Percentiles rank a stretch among this genome's conserved stretches.
These are phyloP conservation scores for Antennarius striatus DNA, from an alignment of 2,113 vertebrate genomes.

Conservation along the genomic window DNA sequence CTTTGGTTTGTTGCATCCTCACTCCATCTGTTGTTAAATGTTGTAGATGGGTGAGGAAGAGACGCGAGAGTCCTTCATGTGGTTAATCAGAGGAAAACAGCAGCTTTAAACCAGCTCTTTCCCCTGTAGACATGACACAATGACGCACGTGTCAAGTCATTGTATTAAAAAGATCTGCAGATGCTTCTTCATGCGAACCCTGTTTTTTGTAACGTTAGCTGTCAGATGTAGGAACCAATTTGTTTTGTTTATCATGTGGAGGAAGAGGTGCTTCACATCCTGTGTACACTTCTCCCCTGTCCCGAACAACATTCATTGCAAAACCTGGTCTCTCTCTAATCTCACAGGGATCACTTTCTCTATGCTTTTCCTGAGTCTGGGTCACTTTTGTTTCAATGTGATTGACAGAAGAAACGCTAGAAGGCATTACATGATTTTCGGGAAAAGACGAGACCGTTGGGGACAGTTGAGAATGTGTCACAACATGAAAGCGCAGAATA, in stretches of 20 bases:
- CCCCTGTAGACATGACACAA: no score
- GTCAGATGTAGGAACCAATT: slow-evolving; percentile 70
- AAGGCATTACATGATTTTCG: slow-evolving; percentile 33
- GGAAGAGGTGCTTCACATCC: slow-evolving; percentile 42
- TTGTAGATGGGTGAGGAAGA: no score
- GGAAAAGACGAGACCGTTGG: slow-evolving; percentile 14
- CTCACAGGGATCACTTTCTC: slow-evolving; percentile 28
- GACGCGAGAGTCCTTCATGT: no score
- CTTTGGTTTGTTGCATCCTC: not conserved
- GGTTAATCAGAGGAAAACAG: no score
- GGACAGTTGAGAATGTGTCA: slow-evolving; percentile 37
- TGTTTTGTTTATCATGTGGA: slow-evolving; percentile 59
- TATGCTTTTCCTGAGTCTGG: slow-evolving; percentile 26
- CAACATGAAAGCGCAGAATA: slow-evolving; percentile 6
- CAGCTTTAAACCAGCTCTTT: no score
- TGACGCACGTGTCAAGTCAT: slow-evolving; percentile 25
- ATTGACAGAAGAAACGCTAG: slow-evolving; percentile 45
- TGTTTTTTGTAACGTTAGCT: slow-evolving; percentile 55
- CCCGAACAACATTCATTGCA: slow-evolving; percentile 23
- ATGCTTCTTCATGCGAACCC: slow-evolving; percentile 44
- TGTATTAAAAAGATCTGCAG: slow-evolving; percentile 27
- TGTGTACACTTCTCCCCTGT: slow-evolving; percentile 17
- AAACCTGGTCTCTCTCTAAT: slow-evolving; percentile 40
- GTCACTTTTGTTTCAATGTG: slow-evolving; percentile 40
- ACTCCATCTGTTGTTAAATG: no score